Base-by-base conservation (phyloP, 2,888 invertebrate species). In the Lepidochrysops patricia region DNA sequence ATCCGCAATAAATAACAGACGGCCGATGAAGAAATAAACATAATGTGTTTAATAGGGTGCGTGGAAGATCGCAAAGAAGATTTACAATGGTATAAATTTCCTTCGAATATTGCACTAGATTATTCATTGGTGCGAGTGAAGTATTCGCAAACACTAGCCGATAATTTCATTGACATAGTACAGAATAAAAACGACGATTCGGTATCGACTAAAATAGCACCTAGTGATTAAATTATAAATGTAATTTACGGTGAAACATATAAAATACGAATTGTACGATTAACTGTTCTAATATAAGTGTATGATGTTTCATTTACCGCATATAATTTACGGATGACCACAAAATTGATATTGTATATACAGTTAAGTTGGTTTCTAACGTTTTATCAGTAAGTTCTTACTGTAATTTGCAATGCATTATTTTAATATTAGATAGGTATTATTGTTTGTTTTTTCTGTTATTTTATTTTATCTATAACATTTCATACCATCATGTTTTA, bases 1-100 rank as follows among this genome's bases (percentile, higher is more conserved):
- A 80, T 82, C 76, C 63, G 76, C 75, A 76, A 80, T 84, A 82
- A 82, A 81, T 80, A 77, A 71, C 66, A 50, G 58, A 63, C 60
- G 62, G 62, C 62, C 63, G 66, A 64, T 66, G 65, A 62, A 63
- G 63, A 65, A 68, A 65, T 65, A 67, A 66, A 65, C 65, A 64
- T 60, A 58, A 60, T 60, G 56, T 58, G 62, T 63, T 65, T 62
- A 63, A 66, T 66, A 61, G 62, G 57, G 59, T 63, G 52, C 48
- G 60, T 60, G 63, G 61, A 63, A 65, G 66, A 66, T 62, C 62
- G 61, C 65, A 59, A 63, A 61, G 61, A 57, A 60, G 57, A 63
- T 66, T 65, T 63, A 66, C 62, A 61, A 58, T 56, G 60, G 57
- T 61, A 66, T 66, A 65, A 66, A 65, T 65, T 66, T 62, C 61